Conservation (phyloP, 2,113 vertebrate genomes). For the Pomatorhinus ruficollis region DNA sequence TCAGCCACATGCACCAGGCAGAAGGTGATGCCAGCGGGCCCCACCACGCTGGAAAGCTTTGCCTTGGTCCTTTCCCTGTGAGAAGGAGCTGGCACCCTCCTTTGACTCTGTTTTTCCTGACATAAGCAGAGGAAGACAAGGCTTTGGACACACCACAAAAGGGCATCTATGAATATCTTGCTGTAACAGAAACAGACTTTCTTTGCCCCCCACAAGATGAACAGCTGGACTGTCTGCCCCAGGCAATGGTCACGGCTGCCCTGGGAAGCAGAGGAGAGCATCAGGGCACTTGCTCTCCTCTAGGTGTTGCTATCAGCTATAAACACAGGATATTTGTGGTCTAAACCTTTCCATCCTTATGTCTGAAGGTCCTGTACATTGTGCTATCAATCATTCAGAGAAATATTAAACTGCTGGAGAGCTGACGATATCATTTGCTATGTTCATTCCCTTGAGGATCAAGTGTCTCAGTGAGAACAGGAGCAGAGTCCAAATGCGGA, state of each 20-base stretch:
- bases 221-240: background rate
- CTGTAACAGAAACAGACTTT: background rate
- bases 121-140: background rate
- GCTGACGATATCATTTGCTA: background rate
- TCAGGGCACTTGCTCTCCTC: background rate
- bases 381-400: constrained; percentile 2
- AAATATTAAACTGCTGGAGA: constrained; percentile 13
- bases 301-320: background rate
- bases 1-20: background rate
- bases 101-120: background rate
- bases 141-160: background rate
- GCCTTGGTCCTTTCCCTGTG: background rate
- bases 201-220: background rate
- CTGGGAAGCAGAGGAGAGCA: background rate
- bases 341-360: background rate
- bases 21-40: background rate
- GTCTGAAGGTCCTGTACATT: background rate
- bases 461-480: background rate
- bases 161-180: background rate
- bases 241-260: background rate
- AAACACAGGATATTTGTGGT: background rate
- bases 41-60: background rate
- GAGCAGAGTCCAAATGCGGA: background rate
- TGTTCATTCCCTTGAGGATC: background rate
- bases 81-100: background rate